Evolutionary conservation across 2,113 vertebrate genomes (phyloP), one percentile per base, ranked within the genome.

Genomic region (Sapayoa aenigma): DNA sequence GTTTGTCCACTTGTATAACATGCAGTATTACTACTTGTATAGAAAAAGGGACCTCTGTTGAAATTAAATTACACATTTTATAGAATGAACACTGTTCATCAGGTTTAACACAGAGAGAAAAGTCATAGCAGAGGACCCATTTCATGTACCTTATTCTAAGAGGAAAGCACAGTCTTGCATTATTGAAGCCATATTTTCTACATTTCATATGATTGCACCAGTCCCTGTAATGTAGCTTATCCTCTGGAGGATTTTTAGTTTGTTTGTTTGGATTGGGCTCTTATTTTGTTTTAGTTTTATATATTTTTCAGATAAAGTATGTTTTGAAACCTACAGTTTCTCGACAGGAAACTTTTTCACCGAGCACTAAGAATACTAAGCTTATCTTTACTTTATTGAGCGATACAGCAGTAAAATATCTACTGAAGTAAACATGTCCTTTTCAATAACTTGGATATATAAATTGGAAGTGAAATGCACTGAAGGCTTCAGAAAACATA

Each of bases 41-140:
- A 33, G 37, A 60, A 88, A 80, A 92, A 87, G 27, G 73, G 9
- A 60, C 6, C 11, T 44, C 19, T 85, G 13, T 23, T 71, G 66
- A 95, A 96, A 94, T 66, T 55, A 87, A 95, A 72, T 69, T n/a
- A 67, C 11, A 49, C 9, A 46, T 67, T 80, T 88, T 49, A 82
- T 62, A 74, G n/a, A 91, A 84, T 44, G 39, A 71, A 8, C 2
- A 17, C 1, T 5, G 6, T 63, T 62, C 8, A 44, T 74, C 39
- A 76, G 1, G 14, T 27, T 18, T 19, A 67, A 49, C 8, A 60
- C 3, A 72, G 14, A 68, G 20, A 50, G 41, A 41, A 81, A 60
- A 0, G 0, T 58, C 6, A 42, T 35, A 41, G 15, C 15, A 9
- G 33, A 75, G 9, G 15, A 62, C 5, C 3, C 11, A 28, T 22